phyloP scores from a whole-genome alignment of 2,888 invertebrate genomes.

The Ichneumoninae sp. region DNA sequence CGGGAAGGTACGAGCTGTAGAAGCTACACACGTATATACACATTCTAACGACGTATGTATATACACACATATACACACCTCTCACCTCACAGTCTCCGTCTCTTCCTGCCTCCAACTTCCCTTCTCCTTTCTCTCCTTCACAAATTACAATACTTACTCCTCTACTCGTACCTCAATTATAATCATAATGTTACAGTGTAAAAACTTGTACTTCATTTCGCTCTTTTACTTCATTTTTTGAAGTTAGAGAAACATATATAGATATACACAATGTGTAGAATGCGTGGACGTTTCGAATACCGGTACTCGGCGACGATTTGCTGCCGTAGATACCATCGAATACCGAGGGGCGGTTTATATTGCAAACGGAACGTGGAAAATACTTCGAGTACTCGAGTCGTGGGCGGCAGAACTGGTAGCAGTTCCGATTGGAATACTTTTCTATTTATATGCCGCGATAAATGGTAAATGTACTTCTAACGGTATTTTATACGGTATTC shows the following conservation, averaged over 20 bases:
- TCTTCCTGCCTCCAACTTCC: constrained; percentile 51
- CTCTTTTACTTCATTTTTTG: neutral
- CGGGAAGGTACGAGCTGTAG: constrained; percentile 59
- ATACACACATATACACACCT: constrained; percentile 6
- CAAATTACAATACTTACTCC: constrained; percentile 39
- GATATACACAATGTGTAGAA: neutral
- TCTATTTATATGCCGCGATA: neutral
- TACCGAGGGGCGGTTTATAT: neutral
- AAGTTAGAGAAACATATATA: neutral
- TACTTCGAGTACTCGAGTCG: neutral
- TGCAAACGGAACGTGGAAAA: neutral
- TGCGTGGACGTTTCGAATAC: neutral
- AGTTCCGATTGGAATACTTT: neutral
- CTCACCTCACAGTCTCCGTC: constrained; percentile 42
- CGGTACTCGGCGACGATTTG: neutral
- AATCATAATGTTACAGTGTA: constrained; percentile 2
- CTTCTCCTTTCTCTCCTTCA: constrained; percentile 33
- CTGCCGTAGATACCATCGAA: neutral
- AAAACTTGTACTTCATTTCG: neutral
- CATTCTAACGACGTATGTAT: neutral
- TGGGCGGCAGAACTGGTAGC: neutral
- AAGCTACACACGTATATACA: constrained; percentile 21
- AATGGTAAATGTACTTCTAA: neutral
- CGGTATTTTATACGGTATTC: neutral
- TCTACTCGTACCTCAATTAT: constrained; percentile 8